Conservation (phyloP, 2,888 invertebrate species). For the Polylopha cassiicola region DNA sequence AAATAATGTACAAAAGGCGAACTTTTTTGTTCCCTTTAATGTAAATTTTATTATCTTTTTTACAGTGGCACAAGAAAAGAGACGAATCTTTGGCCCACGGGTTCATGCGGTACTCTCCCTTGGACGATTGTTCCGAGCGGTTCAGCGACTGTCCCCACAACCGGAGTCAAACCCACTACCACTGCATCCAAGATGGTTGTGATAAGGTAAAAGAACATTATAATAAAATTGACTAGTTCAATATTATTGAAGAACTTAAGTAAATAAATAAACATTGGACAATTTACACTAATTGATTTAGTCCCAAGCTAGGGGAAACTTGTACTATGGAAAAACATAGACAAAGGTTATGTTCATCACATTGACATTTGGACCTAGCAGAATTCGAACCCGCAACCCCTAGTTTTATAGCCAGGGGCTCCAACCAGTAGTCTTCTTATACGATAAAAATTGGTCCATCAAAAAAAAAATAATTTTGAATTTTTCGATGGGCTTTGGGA, state of each 20-base stretch:
- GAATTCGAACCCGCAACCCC: too few relatives aligned
- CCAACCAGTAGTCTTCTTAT: too few relatives aligned
- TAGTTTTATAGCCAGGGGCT: too few relatives aligned
- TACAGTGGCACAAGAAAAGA: constrained; percentile 97
- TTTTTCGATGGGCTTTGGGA: too few relatives aligned
- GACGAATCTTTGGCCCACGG: constrained; percentile 97
- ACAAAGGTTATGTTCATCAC: too few relatives aligned
- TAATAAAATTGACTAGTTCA: constrained; percentile 5
- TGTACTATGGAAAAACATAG: too few relatives aligned
- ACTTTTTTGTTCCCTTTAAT: background rate
- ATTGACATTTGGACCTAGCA: too few relatives aligned
- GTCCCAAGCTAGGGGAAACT: too few relatives aligned
- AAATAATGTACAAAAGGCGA: too few relatives aligned
- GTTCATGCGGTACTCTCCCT: constrained; percentile 95
- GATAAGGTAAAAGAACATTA: constrained; percentile 79
- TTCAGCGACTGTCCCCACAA: constrained; percentile 94
- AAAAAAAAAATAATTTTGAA: too few relatives aligned
- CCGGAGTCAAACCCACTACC: constrained; percentile 96
- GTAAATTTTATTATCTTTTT: constrained; percentile 6
- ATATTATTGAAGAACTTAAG: background rate
- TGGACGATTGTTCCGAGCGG: constrained; percentile 94
- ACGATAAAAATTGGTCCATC: too few relatives aligned
- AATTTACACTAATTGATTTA: too few relatives aligned
- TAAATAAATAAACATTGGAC: background rate
- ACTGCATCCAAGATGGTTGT: constrained; percentile 95